Base-by-base conservation (phyloP, 1,140 invertebrate genomes). In the Drosophila ambigua region DNA sequence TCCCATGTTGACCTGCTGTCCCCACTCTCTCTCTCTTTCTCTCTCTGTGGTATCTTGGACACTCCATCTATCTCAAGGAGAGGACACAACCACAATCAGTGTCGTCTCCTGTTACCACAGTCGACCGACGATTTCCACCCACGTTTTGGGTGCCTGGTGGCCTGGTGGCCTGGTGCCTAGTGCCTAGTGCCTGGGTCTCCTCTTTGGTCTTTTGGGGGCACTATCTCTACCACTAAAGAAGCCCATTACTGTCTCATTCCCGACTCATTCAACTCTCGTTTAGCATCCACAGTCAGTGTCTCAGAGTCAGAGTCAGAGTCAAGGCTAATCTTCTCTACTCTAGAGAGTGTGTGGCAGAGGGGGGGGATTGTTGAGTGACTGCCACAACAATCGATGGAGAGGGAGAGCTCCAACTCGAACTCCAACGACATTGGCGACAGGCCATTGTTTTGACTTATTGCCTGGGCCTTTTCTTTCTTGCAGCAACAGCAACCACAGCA, bases 391-490 rank as follows among this genome's bases (percentile, higher is more conserved):
- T 51, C 69, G 46, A 73, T 48, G 58, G 11, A 11, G 35, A 39
- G 35, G 35, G 11, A 4, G 11, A 39, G 35, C 35, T 39, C 11
- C 11, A 13, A 39, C 35, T 39, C 35, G 11, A 39, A 39, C 35
- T 39, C 35, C 35, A 39, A 77, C 82, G 82, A 88, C 74, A 78
- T 87, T 79, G 78, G 82, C 82, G 81, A 85, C 81, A 83, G 83
- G 72, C 83, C 83, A 87, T 87, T 87, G 83, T 87, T 87, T 87
- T 87, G 83, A 87, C 83, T 87, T 87, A 88, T 87, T 88, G 83
- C 83, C 58, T 76, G 65, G 63, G 65, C 35, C 35, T 72, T 87
- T 87, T 75, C 69, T 69, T 58, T 66, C 55, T 61, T 39, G 35
- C 35, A 39, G 26, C 26, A 28, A 28, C 26, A 28, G 5, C 26